These are phyloP conservation scores for Bergia sp. DNA, from an alignment of 92 coral and sea anemone species.

Conservation along the genomic window DNA sequence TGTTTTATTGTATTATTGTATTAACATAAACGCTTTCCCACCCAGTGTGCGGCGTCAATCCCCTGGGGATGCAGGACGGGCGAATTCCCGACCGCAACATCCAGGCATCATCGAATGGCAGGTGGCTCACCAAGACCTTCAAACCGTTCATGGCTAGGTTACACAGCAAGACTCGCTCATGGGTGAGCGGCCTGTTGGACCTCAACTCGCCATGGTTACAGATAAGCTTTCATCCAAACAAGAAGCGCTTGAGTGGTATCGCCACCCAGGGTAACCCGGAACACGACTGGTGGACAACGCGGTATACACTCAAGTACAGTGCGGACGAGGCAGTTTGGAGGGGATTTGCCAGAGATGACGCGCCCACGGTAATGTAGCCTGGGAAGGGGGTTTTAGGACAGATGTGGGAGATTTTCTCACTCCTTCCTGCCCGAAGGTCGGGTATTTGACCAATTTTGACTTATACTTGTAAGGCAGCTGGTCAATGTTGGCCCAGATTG, in stretches of 20 bases:
- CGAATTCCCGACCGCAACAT: constrained; percentile 57
- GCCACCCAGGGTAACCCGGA: constrained; percentile 77
- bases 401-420: too few species aligned
- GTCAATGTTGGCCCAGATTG: too few species aligned
- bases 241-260: constrained; percentile 62
- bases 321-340: constrained; percentile 55
- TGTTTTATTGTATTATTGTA: too few species aligned
- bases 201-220: constrained; percentile 61
- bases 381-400: background rate
- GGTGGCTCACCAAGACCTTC: constrained; percentile 52
- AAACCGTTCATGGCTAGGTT: constrained; percentile 51
- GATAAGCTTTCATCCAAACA: constrained; percentile 57
- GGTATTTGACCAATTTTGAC: too few species aligned
- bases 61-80: constrained; percentile 68
- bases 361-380: background rate
- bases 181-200: constrained; percentile 66
- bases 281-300: constrained; percentile 75
- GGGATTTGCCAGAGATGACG: constrained; percentile 1
- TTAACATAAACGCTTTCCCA: background rate
- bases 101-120: constrained; percentile 72
- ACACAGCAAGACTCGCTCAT: constrained; percentile 51
- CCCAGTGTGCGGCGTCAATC: constrained; percentile 72
- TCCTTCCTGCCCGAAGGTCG: background rate
- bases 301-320: constrained; percentile 55
- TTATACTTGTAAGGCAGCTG: too few species aligned